Percentiles rank a stretch among this genome's conserved stretches.
These are phyloP conservation scores for Trachelus stipa DNA, from an alignment of 2,888 invertebrate species.

Conservation along the genomic window DNA sequence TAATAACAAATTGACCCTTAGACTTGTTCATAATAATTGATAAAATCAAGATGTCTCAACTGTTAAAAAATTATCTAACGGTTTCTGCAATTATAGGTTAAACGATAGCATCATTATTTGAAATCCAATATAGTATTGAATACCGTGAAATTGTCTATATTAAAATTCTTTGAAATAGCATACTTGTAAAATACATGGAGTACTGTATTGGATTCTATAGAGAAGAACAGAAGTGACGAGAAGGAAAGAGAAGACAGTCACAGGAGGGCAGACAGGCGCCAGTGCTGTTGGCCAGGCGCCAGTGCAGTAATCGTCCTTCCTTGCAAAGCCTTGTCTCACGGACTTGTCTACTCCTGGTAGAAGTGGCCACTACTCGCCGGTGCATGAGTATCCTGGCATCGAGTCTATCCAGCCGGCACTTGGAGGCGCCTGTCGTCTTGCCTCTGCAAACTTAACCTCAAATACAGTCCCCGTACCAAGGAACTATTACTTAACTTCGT, in stretches of 20 bases:
- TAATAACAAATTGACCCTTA: neutral
- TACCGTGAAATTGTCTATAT: too few relatives aligned
- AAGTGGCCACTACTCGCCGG: neutral
- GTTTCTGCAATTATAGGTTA: too few relatives aligned
- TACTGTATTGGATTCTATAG: neutral
- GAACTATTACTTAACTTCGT: neutral
- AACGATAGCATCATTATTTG: neutral
- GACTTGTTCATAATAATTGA: neutral
- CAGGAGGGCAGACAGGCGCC: conserved; percentile 13
- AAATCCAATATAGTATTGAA: neutral
- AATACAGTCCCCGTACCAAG: neutral
- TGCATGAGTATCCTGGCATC: neutral
- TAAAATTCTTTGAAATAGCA: neutral
- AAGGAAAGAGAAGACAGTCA: neutral
- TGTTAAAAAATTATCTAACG: neutral
- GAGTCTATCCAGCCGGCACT: neutral
- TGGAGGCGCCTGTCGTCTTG: neutral
- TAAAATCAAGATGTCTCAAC: neutral
- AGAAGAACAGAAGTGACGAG: neutral
- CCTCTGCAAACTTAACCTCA: neutral
- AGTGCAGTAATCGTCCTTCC: conserved; percentile 4
- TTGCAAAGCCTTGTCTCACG: conserved; percentile 4
- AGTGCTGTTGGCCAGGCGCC: conserved; percentile 7
- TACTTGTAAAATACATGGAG: neutral
- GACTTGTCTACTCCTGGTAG: neutral